These are phyloP conservation scores for Thunnus thynnus DNA, from an alignment of 2,113 vertebrate genomes.

Conservation along the genomic window DNA sequence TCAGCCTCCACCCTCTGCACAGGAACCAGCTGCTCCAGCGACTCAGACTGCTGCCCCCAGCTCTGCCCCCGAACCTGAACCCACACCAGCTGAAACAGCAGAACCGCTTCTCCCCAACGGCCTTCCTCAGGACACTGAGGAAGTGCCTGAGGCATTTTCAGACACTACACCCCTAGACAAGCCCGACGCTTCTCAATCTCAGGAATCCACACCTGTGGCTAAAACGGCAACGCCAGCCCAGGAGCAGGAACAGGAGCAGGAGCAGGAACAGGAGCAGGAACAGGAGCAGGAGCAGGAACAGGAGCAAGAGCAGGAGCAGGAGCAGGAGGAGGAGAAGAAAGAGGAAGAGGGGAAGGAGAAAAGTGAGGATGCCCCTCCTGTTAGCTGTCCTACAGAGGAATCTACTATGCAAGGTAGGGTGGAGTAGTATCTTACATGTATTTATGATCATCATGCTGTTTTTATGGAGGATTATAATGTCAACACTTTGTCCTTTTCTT, in stretches of 20 bases:
- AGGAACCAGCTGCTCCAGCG: conserved; percentile 61
- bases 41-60: not conserved
- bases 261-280: conserved; percentile 4
- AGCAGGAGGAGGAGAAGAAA: conserved; percentile 8
- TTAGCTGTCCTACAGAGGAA: conserved; percentile 83
- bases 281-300: conserved; percentile 32
- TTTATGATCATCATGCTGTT: not conserved
- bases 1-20: conserved; percentile 54
- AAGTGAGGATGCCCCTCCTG: conserved; percentile 68
- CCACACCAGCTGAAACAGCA: conserved; percentile 78
- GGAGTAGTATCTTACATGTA: no score
- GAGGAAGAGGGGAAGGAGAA: conserved; percentile 60
- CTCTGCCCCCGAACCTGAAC: conserved; percentile 49
- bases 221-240: conserved; percentile 51
- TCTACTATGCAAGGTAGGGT: conserved; percentile 86
- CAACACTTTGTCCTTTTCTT: not conserved
- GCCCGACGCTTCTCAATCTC: conserved; percentile 78
- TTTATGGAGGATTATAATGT: conserved; percentile 18
- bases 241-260: conserved; percentile 30
- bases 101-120: conserved; percentile 88
- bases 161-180: conserved; percentile 87
- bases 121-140: conserved; percentile 83
- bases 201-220: conserved; percentile 64
- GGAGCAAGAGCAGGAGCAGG: conserved; percentile 22
- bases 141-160: conserved; percentile 71